Evolutionary conservation across 2,797 vertebrate species (phyloP), one percentile per base, ranked within the genome.

Genomic region (Poecilia picta): DNA sequence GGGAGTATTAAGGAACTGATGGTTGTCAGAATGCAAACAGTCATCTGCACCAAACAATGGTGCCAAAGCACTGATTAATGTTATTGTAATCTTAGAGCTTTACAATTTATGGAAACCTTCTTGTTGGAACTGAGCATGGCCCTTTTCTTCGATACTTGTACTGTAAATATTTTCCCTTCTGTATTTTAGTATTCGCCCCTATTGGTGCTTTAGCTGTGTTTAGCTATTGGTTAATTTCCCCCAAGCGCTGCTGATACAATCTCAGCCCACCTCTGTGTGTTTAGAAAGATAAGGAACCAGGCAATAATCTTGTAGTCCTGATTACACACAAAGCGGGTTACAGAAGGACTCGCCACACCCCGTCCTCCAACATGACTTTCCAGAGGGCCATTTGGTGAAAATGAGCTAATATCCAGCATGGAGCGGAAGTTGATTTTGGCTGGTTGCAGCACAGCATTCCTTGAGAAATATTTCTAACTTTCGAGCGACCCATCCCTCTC

Each of bases 81-180:
- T 95, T 95, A 83, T 95, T 93, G 74, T 92, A 96, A 92, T 77
- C 84, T 74, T 82, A 73, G 74, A 89, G 75, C 78, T 79, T 81
- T 78, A 96, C 95, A 96, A 96, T 96, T 94, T 95, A 91, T 95
- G 96, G 95, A 96, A 96, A 94, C 91, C 85, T 93, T 83, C n/a
- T 12, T 88, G 86, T 86, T 88, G 89, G 92, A 89, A 87, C 81
- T 57, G 53, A 81, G 80, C 89, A 77, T 81, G 18, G 86, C 81
- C 90, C 57, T 83, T 81, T 80, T 91, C 84, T 78, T 76, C 11
- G 86, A 95, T 90, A 90, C 81, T 46, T 41, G 85, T 87, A 91
- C 82, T 83, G 90, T 94, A 94, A 96, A 96, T 95, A 95, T 95
- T 95, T 94, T 95, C 89, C 78, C 92, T 90, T 77, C 88, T 51